Evolutionary conservation across 2,888 invertebrate genomes (phyloP).

Genomic region (Acanthosepion esculentum): DNA sequence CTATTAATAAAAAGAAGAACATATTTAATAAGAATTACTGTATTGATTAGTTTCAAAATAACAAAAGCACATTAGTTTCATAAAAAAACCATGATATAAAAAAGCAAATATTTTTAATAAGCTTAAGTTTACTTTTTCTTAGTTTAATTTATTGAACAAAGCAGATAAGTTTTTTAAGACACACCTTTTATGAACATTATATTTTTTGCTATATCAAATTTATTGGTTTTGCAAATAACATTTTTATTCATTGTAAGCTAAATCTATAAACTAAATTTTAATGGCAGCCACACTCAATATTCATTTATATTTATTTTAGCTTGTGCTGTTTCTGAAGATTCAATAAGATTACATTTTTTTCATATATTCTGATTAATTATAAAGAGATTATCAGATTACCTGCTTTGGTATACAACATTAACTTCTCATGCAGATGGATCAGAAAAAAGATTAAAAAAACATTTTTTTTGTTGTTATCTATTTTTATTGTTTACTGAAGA

Average conservation of each 20-base stretch:
- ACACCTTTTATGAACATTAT: not conserved
- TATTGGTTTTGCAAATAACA: too few relatives aligned
- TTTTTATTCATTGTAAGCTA: too few relatives aligned
- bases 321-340: not conserved
- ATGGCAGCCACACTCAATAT: not conserved
- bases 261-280: not conserved
- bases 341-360: not conserved
- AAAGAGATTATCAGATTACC: not conserved
- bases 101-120: too few relatives aligned
- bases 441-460: too few relatives aligned
- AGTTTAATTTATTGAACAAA: not conserved
- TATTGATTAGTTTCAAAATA: too few relatives aligned
- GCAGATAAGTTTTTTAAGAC: not conserved
- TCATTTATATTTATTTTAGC: not conserved
- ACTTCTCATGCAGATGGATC: not conserved
- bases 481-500: too few relatives aligned
- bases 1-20: too few relatives aligned
- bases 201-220: not conserved
- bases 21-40: too few relatives aligned
- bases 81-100: too few relatives aligned
- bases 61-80: too few relatives aligned
- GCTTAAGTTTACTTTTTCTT: too few relatives aligned
- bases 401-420: not conserved
- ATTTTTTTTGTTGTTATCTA: too few relatives aligned
- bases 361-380: conserved; percentile 24